These are phyloP conservation scores for Helostoma temminkii DNA, from an alignment of 2,797 vertebrate species.

Conservation along the genomic window DNA sequence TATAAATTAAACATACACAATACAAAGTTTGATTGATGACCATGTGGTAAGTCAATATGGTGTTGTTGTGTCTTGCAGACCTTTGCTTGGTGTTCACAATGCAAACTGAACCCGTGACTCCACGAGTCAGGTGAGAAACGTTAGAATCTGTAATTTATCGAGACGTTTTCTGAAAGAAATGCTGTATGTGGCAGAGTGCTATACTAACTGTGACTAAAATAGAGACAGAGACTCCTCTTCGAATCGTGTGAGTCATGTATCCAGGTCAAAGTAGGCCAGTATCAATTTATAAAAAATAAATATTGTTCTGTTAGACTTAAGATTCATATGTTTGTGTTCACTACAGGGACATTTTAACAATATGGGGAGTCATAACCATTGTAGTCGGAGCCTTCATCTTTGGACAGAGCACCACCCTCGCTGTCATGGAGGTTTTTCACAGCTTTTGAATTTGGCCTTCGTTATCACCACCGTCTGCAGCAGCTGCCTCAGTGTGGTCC, in stretches of 20 bases:
- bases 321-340: background rate
- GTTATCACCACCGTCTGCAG: slow-evolving; percentile 1
- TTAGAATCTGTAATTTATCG: background rate
- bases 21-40: background rate
- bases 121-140: slow-evolving; percentile 84
- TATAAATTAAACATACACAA: background rate
- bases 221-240: background rate
- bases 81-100: slow-evolving; percentile 91
- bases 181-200: too few relatives aligned
- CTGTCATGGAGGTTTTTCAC: slow-evolving; percentile 85
- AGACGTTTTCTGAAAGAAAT: background rate
- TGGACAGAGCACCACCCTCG: slow-evolving; percentile 89
- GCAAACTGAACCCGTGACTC: slow-evolving; percentile 79
- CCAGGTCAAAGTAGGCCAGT: too few relatives aligned
- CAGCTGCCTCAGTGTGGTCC: slow-evolving; percentile 28
- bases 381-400: slow-evolving; percentile 91
- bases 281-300: too few relatives aligned
- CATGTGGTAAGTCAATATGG: background rate
- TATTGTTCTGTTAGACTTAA: too few relatives aligned
- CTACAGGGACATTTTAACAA: slow-evolving; percentile 84
- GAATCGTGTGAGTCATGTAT: too few relatives aligned
- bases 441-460: slow-evolving; percentile 64
- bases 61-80: slow-evolving; percentile 80
- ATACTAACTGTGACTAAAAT: background rate
- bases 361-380: slow-evolving; percentile 88